A percentile compares a stretch with the other conserved stretches of the same genome.
Conservation (phyloP, 2,888 invertebrate species). For the Coecobrya sp. region DNA sequence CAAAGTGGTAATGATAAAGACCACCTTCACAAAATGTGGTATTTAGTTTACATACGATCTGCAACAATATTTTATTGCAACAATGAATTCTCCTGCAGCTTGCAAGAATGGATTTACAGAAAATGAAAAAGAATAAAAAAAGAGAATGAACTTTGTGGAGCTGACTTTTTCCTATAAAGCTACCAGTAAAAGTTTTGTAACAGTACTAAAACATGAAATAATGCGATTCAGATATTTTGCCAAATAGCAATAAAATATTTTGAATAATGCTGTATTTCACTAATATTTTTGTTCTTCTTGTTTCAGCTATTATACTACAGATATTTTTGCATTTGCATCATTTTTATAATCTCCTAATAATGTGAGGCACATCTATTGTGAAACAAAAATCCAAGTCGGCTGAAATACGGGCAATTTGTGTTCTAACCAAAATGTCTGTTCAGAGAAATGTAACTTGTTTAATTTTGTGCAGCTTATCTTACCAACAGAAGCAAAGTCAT, state of each 20-base stretch:
- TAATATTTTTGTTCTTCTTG: not conserved
- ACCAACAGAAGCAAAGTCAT: too few species aligned
- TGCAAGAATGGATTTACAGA: not conserved
- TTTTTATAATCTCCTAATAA: too few species aligned
- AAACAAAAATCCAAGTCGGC: too few species aligned
- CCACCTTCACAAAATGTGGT: not conserved
- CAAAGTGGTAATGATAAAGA: not conserved
- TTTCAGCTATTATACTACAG: too few species aligned
- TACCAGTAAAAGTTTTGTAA: not conserved
- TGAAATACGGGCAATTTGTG: too few species aligned
- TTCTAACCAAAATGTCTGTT: too few species aligned
- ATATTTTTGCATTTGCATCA: too few species aligned
- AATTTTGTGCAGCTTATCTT: too few species aligned
- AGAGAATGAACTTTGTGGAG: not conserved
- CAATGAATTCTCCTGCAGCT: constrained; percentile 21
- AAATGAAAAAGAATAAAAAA: not conserved
- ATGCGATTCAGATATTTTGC: not conserved
- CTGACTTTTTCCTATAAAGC: not conserved
- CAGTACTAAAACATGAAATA: not conserved
- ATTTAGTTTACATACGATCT: not conserved
- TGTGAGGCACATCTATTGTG: too few species aligned
- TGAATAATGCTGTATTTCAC: not conserved
- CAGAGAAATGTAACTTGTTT: too few species aligned
- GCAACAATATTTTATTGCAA: not conserved
- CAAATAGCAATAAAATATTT: not conserved